phyloP scores from a whole-genome alignment of 2,888 invertebrate genomes.

The Horisme vitalbata region DNA sequence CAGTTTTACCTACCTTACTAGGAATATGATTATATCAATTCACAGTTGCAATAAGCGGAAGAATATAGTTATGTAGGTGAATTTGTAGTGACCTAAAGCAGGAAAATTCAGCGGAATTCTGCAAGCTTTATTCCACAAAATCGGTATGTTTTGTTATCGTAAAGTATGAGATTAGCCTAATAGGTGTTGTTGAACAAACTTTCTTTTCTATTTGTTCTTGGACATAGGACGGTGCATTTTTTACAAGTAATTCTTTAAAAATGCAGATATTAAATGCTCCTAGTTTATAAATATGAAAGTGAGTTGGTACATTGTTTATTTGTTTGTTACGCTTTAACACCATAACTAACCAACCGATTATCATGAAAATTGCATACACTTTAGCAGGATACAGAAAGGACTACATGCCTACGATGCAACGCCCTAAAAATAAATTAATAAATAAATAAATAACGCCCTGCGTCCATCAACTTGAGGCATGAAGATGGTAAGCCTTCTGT shows the following conservation, averaged over 20 bases:
- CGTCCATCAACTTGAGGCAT: no score
- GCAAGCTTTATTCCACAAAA: constrained; percentile 12
- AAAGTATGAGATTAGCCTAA: constrained; percentile 22
- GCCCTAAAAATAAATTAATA: no score
- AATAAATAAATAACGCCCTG: no score
- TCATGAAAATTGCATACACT: no score
- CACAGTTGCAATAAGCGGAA: background rate
- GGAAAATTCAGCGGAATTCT: constrained; percentile 10
- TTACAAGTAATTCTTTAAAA: background rate
- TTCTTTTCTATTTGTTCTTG: constrained; percentile 7
- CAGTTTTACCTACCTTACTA: no score
- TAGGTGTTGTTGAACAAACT: constrained; percentile 10
- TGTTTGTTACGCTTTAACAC: no score
- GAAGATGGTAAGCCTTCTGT: no score
- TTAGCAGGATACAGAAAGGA: no score
- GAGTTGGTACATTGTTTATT: no score
- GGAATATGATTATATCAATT: no score
- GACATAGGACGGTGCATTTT: constrained; percentile 4
- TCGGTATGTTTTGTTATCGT: constrained; percentile 17
- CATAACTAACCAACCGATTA: no score
- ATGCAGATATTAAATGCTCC: background rate
- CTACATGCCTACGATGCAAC: no score
- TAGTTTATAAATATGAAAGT: background rate
- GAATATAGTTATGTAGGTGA: background rate
- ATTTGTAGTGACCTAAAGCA: constrained; percentile 1